These are phyloP conservation scores for Autographa pulchrina DNA, from an alignment of 2,888 invertebrate genomes.

Conservation along the genomic window DNA sequence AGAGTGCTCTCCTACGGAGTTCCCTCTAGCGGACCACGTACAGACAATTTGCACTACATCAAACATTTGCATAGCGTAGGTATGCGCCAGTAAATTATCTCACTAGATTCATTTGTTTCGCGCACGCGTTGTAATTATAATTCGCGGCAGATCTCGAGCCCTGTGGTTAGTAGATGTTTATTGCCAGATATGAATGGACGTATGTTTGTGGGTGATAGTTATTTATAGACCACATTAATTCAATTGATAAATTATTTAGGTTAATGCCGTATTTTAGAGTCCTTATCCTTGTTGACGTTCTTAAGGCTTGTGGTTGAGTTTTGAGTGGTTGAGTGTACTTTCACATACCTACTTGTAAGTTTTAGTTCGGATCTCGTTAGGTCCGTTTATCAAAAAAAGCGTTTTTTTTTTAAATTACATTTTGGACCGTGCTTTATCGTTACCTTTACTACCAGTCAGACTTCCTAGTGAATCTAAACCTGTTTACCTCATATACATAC, in stretches of 20 bases:
- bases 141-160: neutral
- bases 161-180: slow-evolving; percentile 5
- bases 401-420: too few relatives aligned
- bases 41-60: slow-evolving; percentile 38
- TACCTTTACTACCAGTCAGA: too few relatives aligned
- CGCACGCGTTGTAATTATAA: slow-evolving; percentile 31
- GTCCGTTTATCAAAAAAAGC: too few relatives aligned
- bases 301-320: neutral
- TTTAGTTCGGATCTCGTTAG: neutral
- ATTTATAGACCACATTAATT: neutral
- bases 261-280: neutral
- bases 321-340: neutral
- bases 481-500: too few relatives aligned
- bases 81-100: slow-evolving; percentile 18
- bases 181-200: neutral
- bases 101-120: slow-evolving; percentile 31
- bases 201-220: neutral
- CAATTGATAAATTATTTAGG: slow-evolving; percentile 4
- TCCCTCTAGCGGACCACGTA: slow-evolving; percentile 10
- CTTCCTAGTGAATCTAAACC: too few relatives aligned
- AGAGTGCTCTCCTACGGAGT: neutral
- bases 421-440: too few relatives aligned
- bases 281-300: neutral
- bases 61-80: slow-evolving; percentile 20
- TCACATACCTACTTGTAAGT: neutral